Evolutionary conservation across 2,888 invertebrate genomes (phyloP), one percentile per base, ranked within the genome.

Genomic region (Platyscelio sp.): DNA sequence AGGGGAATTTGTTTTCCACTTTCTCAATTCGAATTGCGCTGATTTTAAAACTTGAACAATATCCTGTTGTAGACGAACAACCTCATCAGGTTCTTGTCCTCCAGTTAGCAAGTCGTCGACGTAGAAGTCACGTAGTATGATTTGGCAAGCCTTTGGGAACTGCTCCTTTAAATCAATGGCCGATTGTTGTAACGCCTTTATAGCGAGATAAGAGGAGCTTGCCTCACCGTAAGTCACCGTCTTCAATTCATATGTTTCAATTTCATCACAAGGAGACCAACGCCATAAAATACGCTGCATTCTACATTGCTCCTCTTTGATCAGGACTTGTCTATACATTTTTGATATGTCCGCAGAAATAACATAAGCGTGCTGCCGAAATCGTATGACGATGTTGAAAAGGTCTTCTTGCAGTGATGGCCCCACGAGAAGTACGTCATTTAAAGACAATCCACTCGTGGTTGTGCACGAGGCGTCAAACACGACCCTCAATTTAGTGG

Each of bases 241-340:
- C 26, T 86, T 85, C 0, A 88, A 68, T 13, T 87, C 74, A 33
- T 80, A 88, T 0, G 22, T 33, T 20, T 67, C 58, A 3, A 85
- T 65, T 11, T 72, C 56, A 20, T 63, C 29, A 3, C 11, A 15
- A 13, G 26, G 15, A 2, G 33, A 0, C 0, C 51, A 46, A 6
- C 90, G 68, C 91, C 91, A 92, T 0, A 92, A 20, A 24, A 92
- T 90, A 18, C 89, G 58, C 22, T 90, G 90, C 11, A 82, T 76
- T 26, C 78, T 67, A 6, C 78, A 43, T 60, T 91, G 85, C 0
- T 86, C 74, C 0, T 67, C 58, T 15, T 51, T 15, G 0, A 87
- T 27, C 9, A 9, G 9, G 0, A 88, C 43, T 65, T 87, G 85
- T 0, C 89, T 83, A 63, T 89, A 92, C 90, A 91, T 92, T 72